Evolutionary conservation across 92 coral and sea anemone genomes (phyloP).

Genomic region (Phenganax marumi): DNA sequence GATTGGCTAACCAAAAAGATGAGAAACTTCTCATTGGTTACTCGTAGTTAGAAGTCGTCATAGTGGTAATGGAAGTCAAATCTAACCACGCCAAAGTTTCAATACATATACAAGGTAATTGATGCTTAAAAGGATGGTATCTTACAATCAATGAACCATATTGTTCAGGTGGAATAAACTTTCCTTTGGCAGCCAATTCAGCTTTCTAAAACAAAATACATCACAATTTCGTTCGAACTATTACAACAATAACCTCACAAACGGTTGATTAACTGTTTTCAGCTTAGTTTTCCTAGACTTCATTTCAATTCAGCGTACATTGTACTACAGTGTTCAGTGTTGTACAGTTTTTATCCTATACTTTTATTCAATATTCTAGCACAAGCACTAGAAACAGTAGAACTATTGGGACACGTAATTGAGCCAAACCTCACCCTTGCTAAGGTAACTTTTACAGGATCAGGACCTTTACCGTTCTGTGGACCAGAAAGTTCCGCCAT

Average conservation of each 20-base stretch:
- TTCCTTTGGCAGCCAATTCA: slow-evolving; percentile 36
- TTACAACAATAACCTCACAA: too few species aligned
- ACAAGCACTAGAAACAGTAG: background rate
- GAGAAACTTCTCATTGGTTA: too few species aligned
- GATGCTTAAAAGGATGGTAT: background rate
- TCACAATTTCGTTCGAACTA: background rate
- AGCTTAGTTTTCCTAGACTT: too few species aligned
- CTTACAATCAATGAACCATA: slow-evolving; percentile 36
- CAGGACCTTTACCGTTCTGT: slow-evolving; percentile 46
- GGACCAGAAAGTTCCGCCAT: slow-evolving; percentile 47
- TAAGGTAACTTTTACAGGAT: slow-evolving; percentile 33
- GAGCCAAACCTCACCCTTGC: slow-evolving; percentile 26
- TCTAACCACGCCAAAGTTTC: too few species aligned
- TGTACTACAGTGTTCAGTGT: too few species aligned
- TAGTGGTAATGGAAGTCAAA: too few species aligned
- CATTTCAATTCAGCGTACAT: too few species aligned
- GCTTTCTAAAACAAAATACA: slow-evolving; percentile 21
- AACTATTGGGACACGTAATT: background rate
- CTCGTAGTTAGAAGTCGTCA: too few species aligned
- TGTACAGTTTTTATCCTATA: too few species aligned
- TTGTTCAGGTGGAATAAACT: slow-evolving; percentile 37
- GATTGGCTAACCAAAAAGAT: too few species aligned
- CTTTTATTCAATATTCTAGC: background rate
- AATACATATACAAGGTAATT: background rate
- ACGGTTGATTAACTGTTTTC: too few species aligned